A percentile compares a stretch with the other conserved stretches of the same genome.
phyloP scores from a whole-genome alignment of 2,113 vertebrate species.

The Pluvialis apricaria region DNA sequence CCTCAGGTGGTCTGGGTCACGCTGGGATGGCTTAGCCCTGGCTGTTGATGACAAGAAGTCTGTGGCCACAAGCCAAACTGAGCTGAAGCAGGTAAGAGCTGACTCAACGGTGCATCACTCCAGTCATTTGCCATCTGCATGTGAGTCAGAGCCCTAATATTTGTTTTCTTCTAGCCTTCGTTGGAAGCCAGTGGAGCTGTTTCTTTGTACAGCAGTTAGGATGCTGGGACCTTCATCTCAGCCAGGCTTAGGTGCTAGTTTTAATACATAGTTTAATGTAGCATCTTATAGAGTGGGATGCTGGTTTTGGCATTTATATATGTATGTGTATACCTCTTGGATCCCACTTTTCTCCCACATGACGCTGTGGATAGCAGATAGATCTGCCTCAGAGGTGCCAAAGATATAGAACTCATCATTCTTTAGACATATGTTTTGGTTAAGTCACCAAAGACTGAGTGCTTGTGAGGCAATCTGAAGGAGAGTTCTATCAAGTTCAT shows the following conservation, averaged over 20 bases:
- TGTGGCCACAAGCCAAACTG: neutral
- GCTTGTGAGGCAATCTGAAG: neutral
- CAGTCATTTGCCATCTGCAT: conserved; percentile 1
- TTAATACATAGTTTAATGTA: neutral
- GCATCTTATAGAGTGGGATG: neutral
- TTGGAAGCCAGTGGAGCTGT: neutral
- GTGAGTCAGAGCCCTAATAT: conserved; percentile 31
- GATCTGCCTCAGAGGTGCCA: neutral
- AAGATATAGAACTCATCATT: neutral
- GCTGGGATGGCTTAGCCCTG: neutral
- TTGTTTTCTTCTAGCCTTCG: conserved; percentile 33
- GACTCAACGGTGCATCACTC: neutral
- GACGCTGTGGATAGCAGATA: neutral
- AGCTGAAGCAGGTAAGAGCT: conserved; percentile 26
- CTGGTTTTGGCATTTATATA: neutral
- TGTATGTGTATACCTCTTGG: neutral
- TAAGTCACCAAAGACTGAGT: neutral
- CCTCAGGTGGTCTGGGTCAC: rapidly evolving
- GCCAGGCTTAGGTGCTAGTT: neutral
- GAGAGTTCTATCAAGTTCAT: conserved; percentile 17
- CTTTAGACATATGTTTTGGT: neutral
- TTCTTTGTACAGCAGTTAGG: neutral
- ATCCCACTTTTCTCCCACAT: neutral
- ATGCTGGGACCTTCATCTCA: neutral
- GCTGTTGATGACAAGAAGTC: neutral